Conservation (phyloP, 2,113 vertebrate species). For the Atractosteus spatula region DNA sequence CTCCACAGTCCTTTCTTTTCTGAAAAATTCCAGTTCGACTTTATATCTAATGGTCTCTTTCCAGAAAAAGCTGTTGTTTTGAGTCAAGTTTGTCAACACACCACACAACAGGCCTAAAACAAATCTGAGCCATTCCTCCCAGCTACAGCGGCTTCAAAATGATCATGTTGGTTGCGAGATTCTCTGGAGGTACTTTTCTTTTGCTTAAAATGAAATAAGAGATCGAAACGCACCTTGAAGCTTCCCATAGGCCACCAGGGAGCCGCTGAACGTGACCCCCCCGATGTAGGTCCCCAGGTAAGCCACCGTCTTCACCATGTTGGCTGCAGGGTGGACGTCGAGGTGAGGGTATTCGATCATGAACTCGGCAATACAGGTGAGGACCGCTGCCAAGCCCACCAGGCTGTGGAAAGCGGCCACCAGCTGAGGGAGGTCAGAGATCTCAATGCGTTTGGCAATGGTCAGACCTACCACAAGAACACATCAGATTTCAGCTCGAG, state of each 20-base stretch:
- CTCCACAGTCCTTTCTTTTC: background rate
- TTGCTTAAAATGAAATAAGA: background rate
- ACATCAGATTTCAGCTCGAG: background rate
- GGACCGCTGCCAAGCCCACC: conserved; percentile 64
- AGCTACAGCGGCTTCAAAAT: background rate
- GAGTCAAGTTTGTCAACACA: background rate
- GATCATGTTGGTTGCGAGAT: too few relatives aligned
- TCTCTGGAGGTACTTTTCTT: too few relatives aligned
- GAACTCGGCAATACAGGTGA: conserved; percentile 58
- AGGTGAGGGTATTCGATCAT: conserved; percentile 71
- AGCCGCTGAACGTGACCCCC: conserved; percentile 69
- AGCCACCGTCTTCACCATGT: conserved; percentile 58
- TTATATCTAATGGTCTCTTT: background rate
- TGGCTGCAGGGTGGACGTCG: conserved; percentile 55
- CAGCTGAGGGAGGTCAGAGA: conserved; percentile 69
- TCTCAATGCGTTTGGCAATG: conserved; percentile 74
- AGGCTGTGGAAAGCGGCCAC: conserved; percentile 78
- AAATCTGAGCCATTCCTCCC: background rate
- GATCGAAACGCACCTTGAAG: conserved; percentile 51
- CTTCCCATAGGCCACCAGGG: conserved; percentile 64
- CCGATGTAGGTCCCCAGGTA: conserved; percentile 68
- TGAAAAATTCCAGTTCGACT: background rate
- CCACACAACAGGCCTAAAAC: background rate
- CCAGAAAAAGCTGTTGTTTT: too few relatives aligned
- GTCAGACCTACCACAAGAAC: conserved; percentile 60